phyloP scores from a whole-genome alignment of 2,113 vertebrate genomes.

The Muscicapa adusta region DNA sequence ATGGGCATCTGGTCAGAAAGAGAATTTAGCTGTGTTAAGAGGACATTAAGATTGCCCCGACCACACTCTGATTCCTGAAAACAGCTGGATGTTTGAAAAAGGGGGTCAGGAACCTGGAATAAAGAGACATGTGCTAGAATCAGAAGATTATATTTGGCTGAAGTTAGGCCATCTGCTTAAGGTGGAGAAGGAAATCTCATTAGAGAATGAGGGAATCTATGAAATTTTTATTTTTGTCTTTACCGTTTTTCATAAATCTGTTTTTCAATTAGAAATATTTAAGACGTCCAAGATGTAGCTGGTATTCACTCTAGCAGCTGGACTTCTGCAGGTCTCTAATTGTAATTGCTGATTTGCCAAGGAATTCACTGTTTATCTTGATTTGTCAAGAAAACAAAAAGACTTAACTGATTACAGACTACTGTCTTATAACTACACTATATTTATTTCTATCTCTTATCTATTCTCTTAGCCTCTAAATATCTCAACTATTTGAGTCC shows the following conservation, averaged over 20 bases:
- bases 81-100: not conserved
- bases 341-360: not conserved
- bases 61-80: not conserved
- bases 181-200: not conserved
- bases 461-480: not conserved
- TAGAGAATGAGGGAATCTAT: not conserved
- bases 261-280: not conserved
- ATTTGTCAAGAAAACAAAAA: not conserved
- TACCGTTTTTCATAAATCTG: not conserved
- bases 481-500: not conserved
- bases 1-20: not conserved
- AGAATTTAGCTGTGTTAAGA: not conserved
- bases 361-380: not conserved
- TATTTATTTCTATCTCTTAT: not conserved
- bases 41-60: not conserved
- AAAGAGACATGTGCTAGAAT: not conserved
- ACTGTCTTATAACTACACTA: not conserved
- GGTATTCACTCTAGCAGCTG: accelerated
- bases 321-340: not conserved
- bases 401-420: not conserved
- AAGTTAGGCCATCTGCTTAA: not conserved
- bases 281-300: not conserved
- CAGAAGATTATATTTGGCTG: not conserved
- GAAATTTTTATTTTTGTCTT: not conserved
- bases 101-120: not conserved